These are phyloP conservation scores for Megastigmus dorsalis DNA, from an alignment of 2,888 invertebrate genomes.

Conservation along the genomic window DNA sequence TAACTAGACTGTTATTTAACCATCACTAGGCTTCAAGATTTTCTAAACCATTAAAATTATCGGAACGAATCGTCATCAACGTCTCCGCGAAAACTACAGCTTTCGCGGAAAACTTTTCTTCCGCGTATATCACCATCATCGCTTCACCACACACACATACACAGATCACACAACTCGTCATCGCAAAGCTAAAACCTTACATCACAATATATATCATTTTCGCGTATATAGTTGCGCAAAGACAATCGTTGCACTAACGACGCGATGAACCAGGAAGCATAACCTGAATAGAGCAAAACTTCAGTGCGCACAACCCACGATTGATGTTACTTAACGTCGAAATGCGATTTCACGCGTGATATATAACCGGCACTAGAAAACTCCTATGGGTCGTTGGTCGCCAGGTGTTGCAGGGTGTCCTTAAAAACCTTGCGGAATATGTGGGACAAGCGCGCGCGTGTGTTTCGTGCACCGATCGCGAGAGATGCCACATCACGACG, in stretches of 20 bases:
- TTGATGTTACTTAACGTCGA: slow-evolving; percentile 22
- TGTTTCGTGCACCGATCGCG: too few relatives aligned
- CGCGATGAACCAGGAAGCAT: background rate
- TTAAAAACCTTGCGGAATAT: background rate
- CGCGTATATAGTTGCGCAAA: too few relatives aligned
- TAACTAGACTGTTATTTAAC: too few relatives aligned
- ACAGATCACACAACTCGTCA: background rate
- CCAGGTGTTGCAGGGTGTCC: background rate
- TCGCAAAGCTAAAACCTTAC: too few relatives aligned
- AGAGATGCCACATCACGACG: slow-evolving; percentile 4
- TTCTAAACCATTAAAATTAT: slow-evolving; percentile 10
- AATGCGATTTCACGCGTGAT: slow-evolving; percentile 24
- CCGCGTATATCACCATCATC: background rate
- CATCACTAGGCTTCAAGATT: background rate
- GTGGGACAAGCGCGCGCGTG: slow-evolving; percentile 6
- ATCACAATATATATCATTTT: too few relatives aligned
- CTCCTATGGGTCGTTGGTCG: background rate
- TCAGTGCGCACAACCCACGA: background rate
- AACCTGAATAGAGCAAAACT: background rate
- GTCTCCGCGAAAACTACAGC: too few relatives aligned
- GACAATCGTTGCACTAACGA: slow-evolving; percentile 20
- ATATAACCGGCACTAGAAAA: slow-evolving; percentile 1
- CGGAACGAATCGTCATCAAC: slow-evolving; percentile 5
- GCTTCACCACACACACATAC: background rate
- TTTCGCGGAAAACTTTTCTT: background rate